A percentile compares a stretch with the other conserved stretches of the same genome.
phyloP scores from a whole-genome alignment of 2,888 invertebrate species.

The Microplitis manilae region DNA sequence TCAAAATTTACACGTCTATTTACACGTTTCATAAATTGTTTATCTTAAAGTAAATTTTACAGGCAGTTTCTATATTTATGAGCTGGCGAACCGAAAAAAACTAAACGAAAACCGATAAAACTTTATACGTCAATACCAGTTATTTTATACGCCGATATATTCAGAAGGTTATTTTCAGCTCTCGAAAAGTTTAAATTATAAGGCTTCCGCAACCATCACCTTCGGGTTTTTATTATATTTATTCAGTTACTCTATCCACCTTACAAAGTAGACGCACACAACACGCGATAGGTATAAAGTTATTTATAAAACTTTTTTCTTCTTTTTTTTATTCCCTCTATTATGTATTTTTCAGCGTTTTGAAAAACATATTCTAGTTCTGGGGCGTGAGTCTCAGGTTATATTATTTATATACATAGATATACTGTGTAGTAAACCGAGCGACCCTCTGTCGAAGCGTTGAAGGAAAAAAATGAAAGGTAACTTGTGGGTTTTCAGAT shows the following conservation, averaged over 20 bases:
- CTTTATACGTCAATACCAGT: background rate
- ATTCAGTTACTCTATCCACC: background rate
- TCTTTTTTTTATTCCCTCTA: background rate
- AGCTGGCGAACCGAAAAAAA: background rate
- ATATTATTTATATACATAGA: too few relatives aligned
- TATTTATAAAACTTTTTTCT: background rate
- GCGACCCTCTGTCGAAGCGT: background rate
- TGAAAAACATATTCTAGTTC: slow-evolving; percentile 10
- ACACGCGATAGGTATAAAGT: slow-evolving; percentile 6
- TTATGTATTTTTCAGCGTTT: background rate
- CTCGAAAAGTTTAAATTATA: background rate
- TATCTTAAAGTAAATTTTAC: background rate
- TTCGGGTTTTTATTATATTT: background rate
- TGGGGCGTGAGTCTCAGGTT: slow-evolving; percentile 6
- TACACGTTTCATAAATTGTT: background rate
- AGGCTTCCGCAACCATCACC: background rate
- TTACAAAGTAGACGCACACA: background rate
- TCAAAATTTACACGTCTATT: background rate
- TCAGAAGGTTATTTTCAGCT: background rate
- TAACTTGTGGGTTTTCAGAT: background rate
- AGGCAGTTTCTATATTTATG: background rate
- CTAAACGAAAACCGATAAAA: slow-evolving; percentile 1
- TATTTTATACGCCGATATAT: background rate
- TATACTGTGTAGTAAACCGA: background rate
- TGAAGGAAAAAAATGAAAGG: slow-evolving; percentile 1